Evolutionary conservation across 2,888 invertebrate genomes (phyloP), one percentile per base, ranked within the genome.

Genomic region (Allygus modestus): DNA sequence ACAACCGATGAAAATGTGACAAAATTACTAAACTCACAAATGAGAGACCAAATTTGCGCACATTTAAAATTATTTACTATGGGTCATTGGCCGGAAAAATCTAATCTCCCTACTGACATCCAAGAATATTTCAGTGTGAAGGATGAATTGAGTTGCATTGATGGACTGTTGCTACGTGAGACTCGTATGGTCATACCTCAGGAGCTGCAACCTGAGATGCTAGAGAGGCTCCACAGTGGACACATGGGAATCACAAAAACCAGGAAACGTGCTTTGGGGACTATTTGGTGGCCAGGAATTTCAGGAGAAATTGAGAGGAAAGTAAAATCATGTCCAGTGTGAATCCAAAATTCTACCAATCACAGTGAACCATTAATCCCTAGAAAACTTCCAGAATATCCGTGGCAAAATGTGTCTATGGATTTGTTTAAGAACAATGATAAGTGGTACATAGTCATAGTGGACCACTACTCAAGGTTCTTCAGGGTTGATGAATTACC

Each of bases 261-360:
- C 7, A 28, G 82, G 28, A 17, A 17, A 28, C 31, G 71, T n/a
- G 84, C 84, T 37, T 41, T 54, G 43, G 17, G 28, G 23, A 73
- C 82, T 4, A 73, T 84, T 73, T 84, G 84, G 84, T 84, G 82
- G 84, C 84, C 84, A 33, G 82, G 75, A 15, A 73, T 84, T 31
- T 84, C 84, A 12, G 17, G 9, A 5, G 46, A 77, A 33, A 84
- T 84, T 20, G 77, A 84, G 23, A 26, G 28, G 9, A 77, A 31
- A 58, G 51, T 84, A 0, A 84, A 77, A 58, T 54, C 77, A 1
- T 84, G 75, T 41, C 84, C 77, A 58, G 46, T 43, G 15, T 75
- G 83, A 26, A 83, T 83, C n/a, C 75, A 75, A 28, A 75, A 75
- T 54, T 83, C 83, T 4, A 54, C 54, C 12, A 83, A 83, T 65